Evolutionary conservation across 2,888 invertebrate genomes (phyloP), one percentile per base, ranked within the genome.

Genomic region (Orthosia gothica): DNA sequence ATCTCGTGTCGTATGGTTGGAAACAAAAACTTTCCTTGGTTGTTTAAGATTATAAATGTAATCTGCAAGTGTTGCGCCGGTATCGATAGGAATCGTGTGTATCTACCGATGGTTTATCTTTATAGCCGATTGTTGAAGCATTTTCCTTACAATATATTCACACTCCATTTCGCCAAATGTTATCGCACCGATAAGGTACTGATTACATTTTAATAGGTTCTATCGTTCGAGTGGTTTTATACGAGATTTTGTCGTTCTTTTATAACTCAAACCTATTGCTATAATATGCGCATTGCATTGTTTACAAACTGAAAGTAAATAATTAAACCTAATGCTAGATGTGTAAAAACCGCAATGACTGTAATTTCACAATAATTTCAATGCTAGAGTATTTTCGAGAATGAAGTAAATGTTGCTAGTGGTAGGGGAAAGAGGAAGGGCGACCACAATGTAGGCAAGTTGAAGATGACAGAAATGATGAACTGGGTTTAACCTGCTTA

Each of bases 371-470:
- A 86, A 84, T 45, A 3, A 40, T 57, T 83, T 81, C 70, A 86
- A 86, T 86, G 88, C 75, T 70, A 47, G n/a, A 66, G 69, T 76
- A 76, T 82, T 79, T 82, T 82, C 61, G 72, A 85, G 72, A 79
- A 70, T 76, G 26, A 66, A 70, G 79, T 76, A 79, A 76, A 71
- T 74, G 80, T 72, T 40, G 20, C 62, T 55, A 58, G 64, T 78
- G 79, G 83, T 72, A 77, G 74, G 83, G 79, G 83, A 71, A 47
- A 79, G 71, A 88, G 89, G 89, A 87, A 87, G 90, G 83, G 87
- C 88, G 84, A 68, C 49, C 61, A 20, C 65, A 55, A 16, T 54
- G 15, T 12, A 5, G 52, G 15, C 16, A 13, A 58, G 49, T 61
- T 3, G 26, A 45, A 26, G 7, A 18, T 0, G 23, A 23, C 16